phyloP scores from a whole-genome alignment of 1,140 invertebrate species.

The Trichogramma pretiosum region DNA sequence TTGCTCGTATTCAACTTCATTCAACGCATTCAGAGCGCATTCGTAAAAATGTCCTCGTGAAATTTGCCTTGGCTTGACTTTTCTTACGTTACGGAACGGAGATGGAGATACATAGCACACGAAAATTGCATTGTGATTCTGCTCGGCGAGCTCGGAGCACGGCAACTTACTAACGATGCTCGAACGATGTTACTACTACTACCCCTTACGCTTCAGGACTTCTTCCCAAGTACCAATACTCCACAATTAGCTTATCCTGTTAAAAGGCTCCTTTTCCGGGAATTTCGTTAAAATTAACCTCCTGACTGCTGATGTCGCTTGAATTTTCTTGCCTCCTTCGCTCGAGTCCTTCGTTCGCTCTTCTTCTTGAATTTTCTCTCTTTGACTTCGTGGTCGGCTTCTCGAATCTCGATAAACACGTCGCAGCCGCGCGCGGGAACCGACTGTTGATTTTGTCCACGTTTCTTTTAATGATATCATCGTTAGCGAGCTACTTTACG shows the following conservation, averaged over 20 bases:
- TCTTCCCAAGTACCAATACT: constrained; percentile 41
- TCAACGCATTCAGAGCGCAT: too few species aligned
- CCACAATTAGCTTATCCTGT: constrained; percentile 48
- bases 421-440: too few species aligned
- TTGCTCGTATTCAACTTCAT: too few species aligned
- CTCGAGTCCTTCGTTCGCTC: too few species aligned
- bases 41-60: too few species aligned
- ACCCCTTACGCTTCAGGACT: constrained; percentile 30
- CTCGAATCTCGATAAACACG: constrained; percentile 27
- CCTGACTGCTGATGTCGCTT: constrained; percentile 10
- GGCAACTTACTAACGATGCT: constrained; percentile 43
- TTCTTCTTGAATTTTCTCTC: constrained; percentile 20
- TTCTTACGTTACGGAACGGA: too few species aligned
- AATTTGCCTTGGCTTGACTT: too few species aligned
- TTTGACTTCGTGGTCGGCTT: constrained; percentile 27
- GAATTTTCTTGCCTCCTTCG: constrained; percentile 25
- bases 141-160: constrained; percentile 34
- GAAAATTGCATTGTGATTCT: constrained; percentile 46
- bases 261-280: constrained; percentile 38
- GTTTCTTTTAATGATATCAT: constrained; percentile 1
- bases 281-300: constrained; percentile 44
- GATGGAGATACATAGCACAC: too few species aligned
- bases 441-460: constrained; percentile 9
- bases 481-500: too few species aligned
- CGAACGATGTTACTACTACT: constrained; percentile 25